Evolutionary conservation across 1,140 invertebrate genomes (phyloP).

Genomic region (Matsumurasca onukii): DNA sequence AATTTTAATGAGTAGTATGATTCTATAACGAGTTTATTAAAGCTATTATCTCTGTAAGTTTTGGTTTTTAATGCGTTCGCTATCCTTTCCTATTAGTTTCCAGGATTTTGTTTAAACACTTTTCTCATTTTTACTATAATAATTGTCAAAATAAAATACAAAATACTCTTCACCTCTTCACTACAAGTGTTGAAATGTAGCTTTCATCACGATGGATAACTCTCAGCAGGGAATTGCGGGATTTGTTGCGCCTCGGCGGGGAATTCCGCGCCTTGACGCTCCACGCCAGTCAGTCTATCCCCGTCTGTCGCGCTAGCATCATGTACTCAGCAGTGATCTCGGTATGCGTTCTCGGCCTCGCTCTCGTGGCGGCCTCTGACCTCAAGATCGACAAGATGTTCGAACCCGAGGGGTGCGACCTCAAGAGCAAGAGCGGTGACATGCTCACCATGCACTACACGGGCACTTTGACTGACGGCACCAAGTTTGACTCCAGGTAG

Average conservation of each 20-base stretch:
- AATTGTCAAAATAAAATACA: no score
- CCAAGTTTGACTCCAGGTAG: constrained; percentile 93
- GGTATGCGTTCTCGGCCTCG: neutral
- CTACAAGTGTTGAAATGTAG: no score
- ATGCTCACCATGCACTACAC: constrained; percentile 94
- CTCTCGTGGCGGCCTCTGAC: constrained; percentile 44
- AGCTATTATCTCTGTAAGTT: no score
- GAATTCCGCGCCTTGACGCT: neutral
- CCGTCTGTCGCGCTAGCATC: constrained; percentile 29
- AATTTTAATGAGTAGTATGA: no score
- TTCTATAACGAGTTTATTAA: no score
- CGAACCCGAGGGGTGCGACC: constrained; percentile 69
- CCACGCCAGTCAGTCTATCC: constrained; percentile 32
- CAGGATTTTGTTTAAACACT: no score
- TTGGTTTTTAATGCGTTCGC: no score
- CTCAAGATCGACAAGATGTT: constrained; percentile 80
- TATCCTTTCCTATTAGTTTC: no score
- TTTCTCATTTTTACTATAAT: no score
- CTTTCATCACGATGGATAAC: no score
- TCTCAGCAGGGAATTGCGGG: no score
- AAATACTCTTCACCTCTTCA: no score
- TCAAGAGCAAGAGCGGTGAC: constrained; percentile 82
- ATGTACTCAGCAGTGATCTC: constrained; percentile 2
- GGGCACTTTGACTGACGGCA: constrained; percentile 82
- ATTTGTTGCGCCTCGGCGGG: constrained; percentile 7